Base-by-base conservation (phyloP, 2,113 vertebrate species). In the Progne subis region DNA sequence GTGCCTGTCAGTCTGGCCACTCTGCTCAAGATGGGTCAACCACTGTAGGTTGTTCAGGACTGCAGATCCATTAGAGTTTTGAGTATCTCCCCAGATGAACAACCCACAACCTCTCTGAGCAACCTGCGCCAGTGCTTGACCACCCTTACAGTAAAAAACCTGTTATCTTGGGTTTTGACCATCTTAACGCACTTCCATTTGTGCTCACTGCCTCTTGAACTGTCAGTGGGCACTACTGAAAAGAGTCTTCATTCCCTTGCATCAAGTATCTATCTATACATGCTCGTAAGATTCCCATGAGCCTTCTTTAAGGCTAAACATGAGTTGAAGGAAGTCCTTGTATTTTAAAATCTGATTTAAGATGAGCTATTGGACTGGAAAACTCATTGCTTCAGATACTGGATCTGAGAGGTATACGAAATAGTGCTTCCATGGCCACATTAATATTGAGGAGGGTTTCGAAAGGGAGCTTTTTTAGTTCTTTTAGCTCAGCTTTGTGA, bases 281-380 rank as follows among this genome's bases (percentile, higher is more conserved):
- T 2, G 1, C 20, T 82, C 28, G 8, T 55, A 59, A 69, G 41
- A 81, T 39, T 87, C 31, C 47, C 52, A 26, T 14, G 68, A 61
- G 46, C 8, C 41, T 76, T 86, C 57, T 81, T 43, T 21, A 43
- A 46, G 50, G 55, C 15, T 64, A 69, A 80, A 74, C 4, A n/a
- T 5, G 15, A 67, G 10, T 78, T 77, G 65, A 74, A 69, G 46
- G 9, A 86, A 78, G 34, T 19, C 41, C 63, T 82, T 63, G 7
- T 53, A 34, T 61, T 90, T 91, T 46, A 76, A 87, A 90, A 65
- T 67, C 26, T 85, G 49, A 64, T 75, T 85, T 85, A 46, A 61
- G 25, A 56, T 34, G 84, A 87, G 2, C 63, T 72, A 23, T 63
- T 53, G 57, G 56, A 75, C 11, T 53, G 63, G 32, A 82, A 76